These are phyloP conservation scores for Pyrocoelia pectoralis DNA, from an alignment of 2,888 invertebrate genomes.

Conservation along the genomic window DNA sequence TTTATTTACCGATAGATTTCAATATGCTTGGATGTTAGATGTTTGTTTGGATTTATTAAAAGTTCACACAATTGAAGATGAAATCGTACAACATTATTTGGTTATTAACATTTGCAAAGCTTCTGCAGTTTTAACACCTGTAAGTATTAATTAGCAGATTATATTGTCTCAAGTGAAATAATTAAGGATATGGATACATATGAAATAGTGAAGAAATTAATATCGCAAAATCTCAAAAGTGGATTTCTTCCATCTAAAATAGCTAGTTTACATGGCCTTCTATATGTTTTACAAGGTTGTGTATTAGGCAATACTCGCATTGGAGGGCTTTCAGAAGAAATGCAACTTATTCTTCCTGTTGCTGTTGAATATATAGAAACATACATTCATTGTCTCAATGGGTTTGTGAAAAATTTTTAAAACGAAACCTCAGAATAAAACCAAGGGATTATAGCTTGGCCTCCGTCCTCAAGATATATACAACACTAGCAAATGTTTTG, in stretches of 20 bases:
- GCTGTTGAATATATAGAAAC: slow-evolving; percentile 64
- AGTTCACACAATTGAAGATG: slow-evolving; percentile 76
- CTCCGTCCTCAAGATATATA: too few relatives aligned
- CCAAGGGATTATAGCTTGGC: too few relatives aligned
- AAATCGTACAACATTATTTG: slow-evolving; percentile 76
- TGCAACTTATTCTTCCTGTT: slow-evolving; percentile 62
- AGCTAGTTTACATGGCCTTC: slow-evolving; percentile 70
- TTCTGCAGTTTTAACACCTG: slow-evolving; percentile 70
- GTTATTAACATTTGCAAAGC: slow-evolving; percentile 74
- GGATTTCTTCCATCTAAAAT: slow-evolving; percentile 69
- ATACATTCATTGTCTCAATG: slow-evolving; percentile 57
- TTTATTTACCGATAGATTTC: slow-evolving; percentile 76
- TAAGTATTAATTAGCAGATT: slow-evolving; percentile 48
- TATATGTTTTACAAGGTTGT: slow-evolving; percentile 72
- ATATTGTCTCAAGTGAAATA: too few relatives aligned
- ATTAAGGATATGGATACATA: slow-evolving; percentile 65
- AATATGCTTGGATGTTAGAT: slow-evolving; percentile 83
- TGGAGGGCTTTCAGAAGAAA: slow-evolving; percentile 60
- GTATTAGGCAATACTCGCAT: slow-evolving; percentile 60
- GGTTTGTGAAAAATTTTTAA: slow-evolving; percentile 48
- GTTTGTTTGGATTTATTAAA: slow-evolving; percentile 72
- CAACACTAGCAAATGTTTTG: too few relatives aligned
- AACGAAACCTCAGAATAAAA: background rate
- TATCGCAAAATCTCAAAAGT: slow-evolving; percentile 69
- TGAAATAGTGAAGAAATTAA: slow-evolving; percentile 68